Evolutionary conservation across 2,888 invertebrate genomes (phyloP).

Genomic region (Amiota mariae): DNA sequence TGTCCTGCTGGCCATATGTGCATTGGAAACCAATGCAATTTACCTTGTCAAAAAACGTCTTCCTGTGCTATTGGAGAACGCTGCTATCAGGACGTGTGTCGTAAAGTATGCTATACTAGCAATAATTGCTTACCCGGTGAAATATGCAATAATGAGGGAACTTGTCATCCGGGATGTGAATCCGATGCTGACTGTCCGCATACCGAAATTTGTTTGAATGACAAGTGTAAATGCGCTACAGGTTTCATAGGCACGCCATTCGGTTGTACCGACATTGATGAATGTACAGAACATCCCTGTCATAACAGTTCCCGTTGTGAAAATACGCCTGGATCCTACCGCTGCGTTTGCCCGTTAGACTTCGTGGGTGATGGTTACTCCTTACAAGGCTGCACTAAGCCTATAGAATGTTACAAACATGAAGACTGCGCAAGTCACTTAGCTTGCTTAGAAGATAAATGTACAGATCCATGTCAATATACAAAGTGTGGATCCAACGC

Average conservation of each 20-base stretch:
- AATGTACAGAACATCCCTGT: slow-evolving; percentile 85
- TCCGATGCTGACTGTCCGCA: slow-evolving; percentile 85
- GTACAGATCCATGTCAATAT: slow-evolving; percentile 85
- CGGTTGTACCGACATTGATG: slow-evolving; percentile 88
- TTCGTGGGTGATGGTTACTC: slow-evolving; percentile 83
- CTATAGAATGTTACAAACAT: slow-evolving; percentile 84
- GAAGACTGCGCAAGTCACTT: slow-evolving; percentile 84
- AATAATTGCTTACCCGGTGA: slow-evolving; percentile 93
- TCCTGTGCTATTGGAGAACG: slow-evolving; percentile 89
- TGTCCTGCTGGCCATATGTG: slow-evolving; percentile 87
- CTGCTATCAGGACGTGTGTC: slow-evolving; percentile 84
- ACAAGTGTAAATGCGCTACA: slow-evolving; percentile 83
- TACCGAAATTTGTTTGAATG: slow-evolving; percentile 84
- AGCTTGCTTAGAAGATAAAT: slow-evolving; percentile 84
- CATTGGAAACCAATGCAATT: slow-evolving; percentile 83
- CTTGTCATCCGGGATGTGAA: slow-evolving; percentile 88
- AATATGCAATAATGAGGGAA: slow-evolving; percentile 84
- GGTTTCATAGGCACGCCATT: slow-evolving; percentile 84
- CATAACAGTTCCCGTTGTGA: slow-evolving; percentile 86
- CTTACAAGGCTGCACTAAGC: slow-evolving; percentile 84
- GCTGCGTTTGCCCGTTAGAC: slow-evolving; percentile 85
- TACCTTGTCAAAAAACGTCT: slow-evolving; percentile 82
- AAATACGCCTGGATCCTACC: slow-evolving; percentile 86
- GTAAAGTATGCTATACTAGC: slow-evolving; percentile 90
- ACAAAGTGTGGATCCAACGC: slow-evolving; percentile 85